A percentile compares a stretch with the other conserved stretches of the same genome.
These are phyloP conservation scores for Diploscapter pachys DNA, from an alignment of 1,140 invertebrate species.

Conservation along the genomic window DNA sequence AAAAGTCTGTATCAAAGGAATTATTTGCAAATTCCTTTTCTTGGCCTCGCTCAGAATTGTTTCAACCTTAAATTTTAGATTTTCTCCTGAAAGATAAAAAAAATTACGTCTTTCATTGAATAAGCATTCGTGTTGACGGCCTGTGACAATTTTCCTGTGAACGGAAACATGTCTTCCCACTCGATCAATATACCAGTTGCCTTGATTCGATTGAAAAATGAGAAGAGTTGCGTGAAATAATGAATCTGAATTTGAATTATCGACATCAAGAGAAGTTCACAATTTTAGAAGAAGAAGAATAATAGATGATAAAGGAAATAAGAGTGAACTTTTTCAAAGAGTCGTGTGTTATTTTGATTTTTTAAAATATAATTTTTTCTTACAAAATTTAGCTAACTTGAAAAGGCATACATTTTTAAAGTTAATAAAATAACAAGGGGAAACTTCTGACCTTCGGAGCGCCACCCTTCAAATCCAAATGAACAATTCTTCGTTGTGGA, in stretches of 20 bases:
- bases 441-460: constrained; percentile 68
- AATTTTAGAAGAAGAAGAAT: constrained; percentile 5
- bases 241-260: constrained; percentile 43
- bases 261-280: constrained; percentile 3
- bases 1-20: constrained; percentile 91
- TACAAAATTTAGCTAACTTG: not conserved
- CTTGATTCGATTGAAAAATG: constrained; percentile 73
- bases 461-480: constrained; percentile 82
- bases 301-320: not conserved
- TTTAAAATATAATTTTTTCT: not conserved
- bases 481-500: constrained; percentile 67
- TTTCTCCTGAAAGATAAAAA: constrained; percentile 62
- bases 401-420: not conserved
- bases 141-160: constrained; percentile 68
- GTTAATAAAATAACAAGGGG: not conserved
- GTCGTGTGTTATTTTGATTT: not conserved
- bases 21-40: constrained; percentile 72
- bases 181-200: constrained; percentile 84
- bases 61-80: constrained; percentile 20
- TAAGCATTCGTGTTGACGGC: constrained; percentile 77
- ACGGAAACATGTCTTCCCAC: constrained; percentile 98
- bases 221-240: constrained; percentile 72
- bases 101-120: constrained; percentile 68
- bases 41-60: constrained; percentile 63
- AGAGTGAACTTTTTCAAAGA: not conserved